phyloP scores from a whole-genome alignment of 2,797 vertebrate genomes.

The Euphonia xanthogaster region DNA sequence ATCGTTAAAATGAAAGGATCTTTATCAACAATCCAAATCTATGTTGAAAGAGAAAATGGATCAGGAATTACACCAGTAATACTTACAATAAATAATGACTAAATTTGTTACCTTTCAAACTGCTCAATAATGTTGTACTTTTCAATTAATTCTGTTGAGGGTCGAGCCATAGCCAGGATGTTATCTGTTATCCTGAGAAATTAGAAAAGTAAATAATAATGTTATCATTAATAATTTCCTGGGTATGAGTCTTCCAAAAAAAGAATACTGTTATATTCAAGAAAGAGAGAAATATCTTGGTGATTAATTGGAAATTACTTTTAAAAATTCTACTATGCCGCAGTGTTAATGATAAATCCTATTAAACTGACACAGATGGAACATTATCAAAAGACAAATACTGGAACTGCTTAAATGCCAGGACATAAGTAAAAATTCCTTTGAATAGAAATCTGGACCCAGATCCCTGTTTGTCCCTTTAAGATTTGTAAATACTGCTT shows the following conservation, averaged over 20 bases:
- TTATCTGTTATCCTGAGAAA: constrained; percentile 91
- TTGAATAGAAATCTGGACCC: background rate
- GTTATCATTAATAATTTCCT: background rate
- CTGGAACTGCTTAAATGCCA: background rate
- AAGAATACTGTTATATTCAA: background rate
- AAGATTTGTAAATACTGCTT: background rate
- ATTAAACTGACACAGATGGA: background rate
- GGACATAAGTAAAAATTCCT: background rate
- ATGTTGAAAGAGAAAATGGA: background rate
- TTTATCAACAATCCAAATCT: constrained; percentile 39
- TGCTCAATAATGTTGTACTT: constrained; percentile 92
- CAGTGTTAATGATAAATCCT: background rate
- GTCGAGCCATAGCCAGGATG: constrained; percentile 95
- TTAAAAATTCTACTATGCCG: background rate
- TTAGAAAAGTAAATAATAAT: background rate
- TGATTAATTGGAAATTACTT: background rate
- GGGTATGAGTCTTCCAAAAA: background rate
- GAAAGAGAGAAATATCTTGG: background rate
- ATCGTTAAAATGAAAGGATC: constrained; percentile 36
- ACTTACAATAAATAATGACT: background rate
- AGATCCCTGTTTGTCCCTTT: background rate
- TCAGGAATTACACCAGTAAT: background rate
- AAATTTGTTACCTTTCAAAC: constrained; percentile 83
- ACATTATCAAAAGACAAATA: background rate
- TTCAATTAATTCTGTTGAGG: constrained; percentile 92